Conservation (phyloP, 2,888 invertebrate genomes). For the Pristionchus exspectatus region DNA sequence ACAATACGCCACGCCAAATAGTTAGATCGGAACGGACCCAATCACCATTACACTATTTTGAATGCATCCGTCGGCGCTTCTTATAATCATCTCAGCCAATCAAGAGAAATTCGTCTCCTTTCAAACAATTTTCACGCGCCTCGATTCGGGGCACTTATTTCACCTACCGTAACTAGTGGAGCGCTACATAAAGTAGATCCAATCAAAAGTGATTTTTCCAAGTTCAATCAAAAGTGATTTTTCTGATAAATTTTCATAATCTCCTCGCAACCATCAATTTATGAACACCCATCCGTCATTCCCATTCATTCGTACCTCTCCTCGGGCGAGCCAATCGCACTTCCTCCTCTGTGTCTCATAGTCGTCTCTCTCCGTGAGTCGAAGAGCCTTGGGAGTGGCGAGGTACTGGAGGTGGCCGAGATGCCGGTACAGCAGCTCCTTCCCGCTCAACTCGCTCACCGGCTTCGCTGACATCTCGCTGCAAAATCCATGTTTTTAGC, state of each 20-base stretch:
- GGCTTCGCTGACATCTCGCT: conserved; percentile 77
- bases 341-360: conserved; percentile 68
- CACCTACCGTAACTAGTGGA: neutral
- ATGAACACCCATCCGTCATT: no score
- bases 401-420: conserved; percentile 68
- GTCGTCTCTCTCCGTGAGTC: conserved; percentile 68
- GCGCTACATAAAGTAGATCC: no score
- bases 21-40: neutral
- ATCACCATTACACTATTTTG: conserved; percentile 16
- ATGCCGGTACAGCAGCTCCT: conserved; percentile 75
- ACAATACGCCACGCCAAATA: neutral
- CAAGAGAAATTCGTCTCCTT: neutral
- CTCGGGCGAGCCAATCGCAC: conserved; percentile 70
- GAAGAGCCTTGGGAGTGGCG: conserved; percentile 70
- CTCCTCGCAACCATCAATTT: no score
- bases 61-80: neutral
- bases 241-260: no score
- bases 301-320: conserved; percentile 57
- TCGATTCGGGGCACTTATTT: neutral
- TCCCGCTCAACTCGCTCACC: conserved; percentile 75
- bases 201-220: no score
- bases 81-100: neutral
- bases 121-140: neutral
- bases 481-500: no score
- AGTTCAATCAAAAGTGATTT: no score